phyloP scores from a whole-genome alignment of 2,113 vertebrate species.

The Rhinolophus ferrumequinum region DNA sequence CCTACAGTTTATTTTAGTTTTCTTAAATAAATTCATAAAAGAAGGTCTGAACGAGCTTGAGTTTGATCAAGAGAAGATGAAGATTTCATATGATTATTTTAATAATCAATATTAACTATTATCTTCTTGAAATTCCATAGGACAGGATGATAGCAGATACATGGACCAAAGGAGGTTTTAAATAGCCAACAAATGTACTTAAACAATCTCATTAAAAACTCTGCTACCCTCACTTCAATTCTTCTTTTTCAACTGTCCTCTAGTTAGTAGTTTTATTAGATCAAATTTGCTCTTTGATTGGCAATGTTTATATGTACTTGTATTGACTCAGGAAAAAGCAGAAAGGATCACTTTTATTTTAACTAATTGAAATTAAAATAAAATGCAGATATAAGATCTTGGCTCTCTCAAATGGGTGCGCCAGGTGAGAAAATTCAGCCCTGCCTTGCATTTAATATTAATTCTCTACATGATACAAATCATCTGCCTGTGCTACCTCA shows the following conservation, averaged over 20 bases:
- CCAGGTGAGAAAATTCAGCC: not conserved
- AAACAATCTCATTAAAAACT: not conserved
- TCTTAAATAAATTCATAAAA: slow-evolving; percentile 25
- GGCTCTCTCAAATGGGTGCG: not conserved
- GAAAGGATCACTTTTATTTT: not conserved
- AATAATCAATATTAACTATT: not conserved
- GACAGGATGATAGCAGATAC: not conserved
- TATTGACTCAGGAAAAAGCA: not conserved
- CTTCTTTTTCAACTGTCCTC: not conserved
- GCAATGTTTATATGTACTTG: slow-evolving; percentile 21
- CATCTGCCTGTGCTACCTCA: not conserved
- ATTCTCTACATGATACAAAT: not conserved
- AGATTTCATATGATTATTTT: not conserved
- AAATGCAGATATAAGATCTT: not conserved
- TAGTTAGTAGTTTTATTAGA: not conserved
- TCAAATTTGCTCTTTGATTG: not conserved
- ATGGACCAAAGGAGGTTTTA: not conserved
- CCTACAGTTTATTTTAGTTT: not conserved
- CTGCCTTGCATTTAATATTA: not conserved
- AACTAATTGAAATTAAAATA: slow-evolving; percentile 18
- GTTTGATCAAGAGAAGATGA: slow-evolving; percentile 37
- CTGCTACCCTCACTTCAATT: not conserved
- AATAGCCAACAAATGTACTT: not conserved
- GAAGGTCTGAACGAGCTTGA: not conserved
- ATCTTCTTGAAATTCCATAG: not conserved